Conservation (phyloP, 2,888 invertebrate genomes). For the Cotesia congregata region DNA sequence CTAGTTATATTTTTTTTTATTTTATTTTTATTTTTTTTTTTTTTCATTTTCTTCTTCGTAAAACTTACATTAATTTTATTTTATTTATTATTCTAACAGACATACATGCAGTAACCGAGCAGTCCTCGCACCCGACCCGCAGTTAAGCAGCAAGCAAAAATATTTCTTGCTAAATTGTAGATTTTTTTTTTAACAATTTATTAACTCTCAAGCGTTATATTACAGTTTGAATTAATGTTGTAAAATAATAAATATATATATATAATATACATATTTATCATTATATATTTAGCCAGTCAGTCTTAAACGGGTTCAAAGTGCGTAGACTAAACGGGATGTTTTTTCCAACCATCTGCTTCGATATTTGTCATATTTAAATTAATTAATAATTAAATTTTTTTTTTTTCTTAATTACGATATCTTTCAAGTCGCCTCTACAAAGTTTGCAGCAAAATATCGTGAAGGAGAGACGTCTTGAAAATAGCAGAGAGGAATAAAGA, state of each 20-base stretch:
- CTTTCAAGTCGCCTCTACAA: neutral
- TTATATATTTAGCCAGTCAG: constrained; percentile 59
- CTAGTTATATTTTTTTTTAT: constrained; percentile 42
- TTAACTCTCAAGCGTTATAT: neutral
- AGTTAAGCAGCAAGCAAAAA: constrained; percentile 55
- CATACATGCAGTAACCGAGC: constrained; percentile 56
- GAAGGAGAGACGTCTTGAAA: constrained; percentile 24
- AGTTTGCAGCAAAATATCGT: constrained; percentile 37
- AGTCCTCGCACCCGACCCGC: constrained; percentile 67
- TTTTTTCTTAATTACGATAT: neutral
- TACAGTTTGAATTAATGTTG: constrained; percentile 24
- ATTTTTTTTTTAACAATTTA: constrained; percentile 51
- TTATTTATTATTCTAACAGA: constrained; percentile 2
- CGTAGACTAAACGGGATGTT: constrained; percentile 63
- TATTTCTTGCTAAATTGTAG: constrained; percentile 50
- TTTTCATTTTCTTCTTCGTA: constrained; percentile 21
- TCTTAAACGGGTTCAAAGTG: constrained; percentile 66
- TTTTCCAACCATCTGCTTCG: constrained; percentile 20
- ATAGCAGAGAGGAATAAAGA: constrained; percentile 25
- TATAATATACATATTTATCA: constrained; percentile 56
- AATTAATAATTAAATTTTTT: neutral
- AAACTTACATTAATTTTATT: constrained; percentile 35
- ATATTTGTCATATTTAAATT: neutral
- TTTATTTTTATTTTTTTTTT: constrained; percentile 38
- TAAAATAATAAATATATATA: constrained; percentile 51